Conservation (phyloP, 2,888 invertebrate species). For the Ecliptopera silaceata region DNA sequence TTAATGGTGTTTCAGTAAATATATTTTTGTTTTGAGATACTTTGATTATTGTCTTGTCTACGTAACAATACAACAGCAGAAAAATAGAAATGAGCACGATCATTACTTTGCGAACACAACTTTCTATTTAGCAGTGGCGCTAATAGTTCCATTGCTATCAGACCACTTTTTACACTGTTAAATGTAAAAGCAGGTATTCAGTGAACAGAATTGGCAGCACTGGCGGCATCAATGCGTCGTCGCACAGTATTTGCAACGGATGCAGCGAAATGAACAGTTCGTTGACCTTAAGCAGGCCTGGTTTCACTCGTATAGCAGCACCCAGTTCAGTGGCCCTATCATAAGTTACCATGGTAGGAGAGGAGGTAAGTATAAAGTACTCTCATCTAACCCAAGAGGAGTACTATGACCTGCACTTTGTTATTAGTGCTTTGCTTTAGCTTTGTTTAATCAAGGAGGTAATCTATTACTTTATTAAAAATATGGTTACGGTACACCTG, state of each 20-base stretch:
- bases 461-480: no score
- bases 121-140: conserved; percentile 57
- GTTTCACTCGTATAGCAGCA: conserved; percentile 78
- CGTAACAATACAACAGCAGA: conserved; percentile 5
- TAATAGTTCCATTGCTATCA: conserved; percentile 63
- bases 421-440: no score
- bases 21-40: neutral
- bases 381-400: conserved; percentile 46
- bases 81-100: conserved; percentile 19
- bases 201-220: conserved; percentile 67
- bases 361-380: conserved; percentile 26
- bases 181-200: conserved; percentile 69
- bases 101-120: conserved; percentile 46
- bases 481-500: no score
- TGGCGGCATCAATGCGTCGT: conserved; percentile 70
- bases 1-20: neutral
- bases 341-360: conserved; percentile 53
- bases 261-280: conserved; percentile 82
- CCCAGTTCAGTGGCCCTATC: conserved; percentile 78
- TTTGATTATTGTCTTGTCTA: neutral
- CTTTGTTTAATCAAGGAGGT: no score
- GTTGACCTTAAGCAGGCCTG: conserved; percentile 75
- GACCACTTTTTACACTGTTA: conserved; percentile 64
- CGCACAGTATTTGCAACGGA: conserved; percentile 80
- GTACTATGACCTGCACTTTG: conserved; percentile 10